Conservation (phyloP, 2,797 vertebrate genomes). For the Lacerta agilis region DNA sequence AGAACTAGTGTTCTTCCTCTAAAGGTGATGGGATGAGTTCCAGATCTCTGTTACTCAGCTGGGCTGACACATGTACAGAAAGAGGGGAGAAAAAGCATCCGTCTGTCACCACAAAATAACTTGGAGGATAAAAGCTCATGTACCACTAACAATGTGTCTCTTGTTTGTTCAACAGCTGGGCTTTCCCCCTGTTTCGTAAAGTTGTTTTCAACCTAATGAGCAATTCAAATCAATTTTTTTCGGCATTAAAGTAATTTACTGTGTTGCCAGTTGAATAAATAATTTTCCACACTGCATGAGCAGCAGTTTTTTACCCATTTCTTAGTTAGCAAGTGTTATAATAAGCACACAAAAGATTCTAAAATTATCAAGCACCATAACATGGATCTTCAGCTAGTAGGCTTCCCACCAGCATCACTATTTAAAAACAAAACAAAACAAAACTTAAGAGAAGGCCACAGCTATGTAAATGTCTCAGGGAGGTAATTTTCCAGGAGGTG, state of each 20-base stretch:
- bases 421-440: not conserved
- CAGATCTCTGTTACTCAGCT: conserved; percentile 18
- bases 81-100: conserved; percentile 17
- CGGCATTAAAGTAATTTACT: conserved; percentile 23
- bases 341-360: not conserved
- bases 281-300: not conserved
- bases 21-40: conserved; percentile 12
- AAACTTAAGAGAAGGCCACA: not conserved
- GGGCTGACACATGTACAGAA: conserved; percentile 29
- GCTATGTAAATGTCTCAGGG: not conserved
- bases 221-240: conserved; percentile 45
- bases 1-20: conserved; percentile 24
- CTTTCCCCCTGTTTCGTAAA: conserved; percentile 35
- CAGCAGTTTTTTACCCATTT: not conserved
- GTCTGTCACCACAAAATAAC: conserved; percentile 33
- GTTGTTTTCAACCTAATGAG: conserved; percentile 33
- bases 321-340: not conserved
- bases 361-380: not conserved
- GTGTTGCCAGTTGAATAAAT: conserved; percentile 42
- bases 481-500: not conserved
- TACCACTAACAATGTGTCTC: not conserved
- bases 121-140: conserved; percentile 48
- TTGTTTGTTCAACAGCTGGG: conserved; percentile 54
- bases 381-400: not conserved
- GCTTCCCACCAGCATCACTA: not conserved